These are phyloP conservation scores for Petroica traversi DNA, from an alignment of 2,113 vertebrate species.

Conservation along the genomic window DNA sequence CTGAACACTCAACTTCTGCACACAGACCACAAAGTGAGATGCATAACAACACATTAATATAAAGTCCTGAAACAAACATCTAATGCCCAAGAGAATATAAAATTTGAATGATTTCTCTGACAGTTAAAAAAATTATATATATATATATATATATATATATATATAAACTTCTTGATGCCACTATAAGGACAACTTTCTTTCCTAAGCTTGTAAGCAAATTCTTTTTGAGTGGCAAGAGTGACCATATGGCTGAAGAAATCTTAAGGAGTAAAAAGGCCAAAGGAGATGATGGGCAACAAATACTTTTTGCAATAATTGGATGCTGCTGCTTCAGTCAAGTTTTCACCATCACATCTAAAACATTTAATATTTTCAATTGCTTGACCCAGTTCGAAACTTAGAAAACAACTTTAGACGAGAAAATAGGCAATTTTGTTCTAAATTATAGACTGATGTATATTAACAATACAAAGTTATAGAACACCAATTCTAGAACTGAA, in stretches of 20 bases:
- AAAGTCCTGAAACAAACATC: not conserved
- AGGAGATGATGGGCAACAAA: not conserved
- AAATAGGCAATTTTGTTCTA: not conserved
- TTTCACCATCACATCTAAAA: not conserved
- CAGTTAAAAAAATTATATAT: not conserved
- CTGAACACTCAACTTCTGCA: not conserved
- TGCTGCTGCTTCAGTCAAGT: not conserved
- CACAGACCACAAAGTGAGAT: not conserved
- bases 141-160: accelerated
- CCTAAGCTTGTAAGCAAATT: not conserved
- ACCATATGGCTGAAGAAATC: not conserved
- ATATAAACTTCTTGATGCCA: not conserved
- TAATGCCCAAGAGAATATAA: not conserved
- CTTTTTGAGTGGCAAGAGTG: not conserved
- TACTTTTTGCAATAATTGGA: not conserved
- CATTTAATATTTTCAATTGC: not conserved
- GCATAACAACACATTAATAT: not conserved
- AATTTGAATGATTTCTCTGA: not conserved
- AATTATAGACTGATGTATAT: not conserved
- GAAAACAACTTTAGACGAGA: not conserved
- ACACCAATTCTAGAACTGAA: not conserved
- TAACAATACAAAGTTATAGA: not conserved
- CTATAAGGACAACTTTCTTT: not conserved
- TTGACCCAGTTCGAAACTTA: not conserved
- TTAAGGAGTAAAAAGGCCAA: not conserved